Evolutionary conservation across 2,797 vertebrate genomes (phyloP), one percentile per base, ranked within the genome.

Genomic region (Synanceia verrucosa): DNA sequence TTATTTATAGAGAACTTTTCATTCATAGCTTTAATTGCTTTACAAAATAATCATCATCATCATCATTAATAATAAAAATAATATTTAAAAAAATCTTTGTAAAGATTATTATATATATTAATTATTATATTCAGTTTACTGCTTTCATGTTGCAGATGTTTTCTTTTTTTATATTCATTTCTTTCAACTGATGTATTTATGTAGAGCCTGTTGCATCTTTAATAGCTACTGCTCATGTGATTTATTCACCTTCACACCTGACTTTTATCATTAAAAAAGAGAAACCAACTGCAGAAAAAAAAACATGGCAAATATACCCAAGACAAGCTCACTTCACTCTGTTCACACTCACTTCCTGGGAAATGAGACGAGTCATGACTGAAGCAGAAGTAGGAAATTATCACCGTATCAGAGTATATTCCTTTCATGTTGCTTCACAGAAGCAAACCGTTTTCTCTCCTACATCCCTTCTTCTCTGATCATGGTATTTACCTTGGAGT

Each of bases 401-500:
- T 18, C 4, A 31, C 21, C n/a, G 19, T 11, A 16, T 56, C 14
- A 46, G 11, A 23, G 8, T 26, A 16, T 0, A 2, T 50, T 28
- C 13, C 13, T 50, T 50, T 16, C 26, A 50, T 8, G 14, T 26
- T 0, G 24, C 18, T 26, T 0, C 43, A 4, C 2, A 41, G 0
- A n/a, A n/a, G n/a, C n/a, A n/a, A n/a, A n/a, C n/a, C n/a, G n/a
- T 0, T 39, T 39, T 39, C 0, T 39, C 37, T 39, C 19, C 33
- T 10, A 12, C 18, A 26, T 14, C 41, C 50, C 41, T 5, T 1
- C 33, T n/a, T 11, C 18, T 14, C 8, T 5, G 1, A 0, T 33
- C 2, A 0, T 48, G 28, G 7, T 1, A 3, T 50, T 76, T 29
- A 93, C 92, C 88, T 95, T 95, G 0, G 92, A 92, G 88, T 95